Conservation (phyloP, 2,797 vertebrate species). For the Typhlichthys subterraneus region DNA sequence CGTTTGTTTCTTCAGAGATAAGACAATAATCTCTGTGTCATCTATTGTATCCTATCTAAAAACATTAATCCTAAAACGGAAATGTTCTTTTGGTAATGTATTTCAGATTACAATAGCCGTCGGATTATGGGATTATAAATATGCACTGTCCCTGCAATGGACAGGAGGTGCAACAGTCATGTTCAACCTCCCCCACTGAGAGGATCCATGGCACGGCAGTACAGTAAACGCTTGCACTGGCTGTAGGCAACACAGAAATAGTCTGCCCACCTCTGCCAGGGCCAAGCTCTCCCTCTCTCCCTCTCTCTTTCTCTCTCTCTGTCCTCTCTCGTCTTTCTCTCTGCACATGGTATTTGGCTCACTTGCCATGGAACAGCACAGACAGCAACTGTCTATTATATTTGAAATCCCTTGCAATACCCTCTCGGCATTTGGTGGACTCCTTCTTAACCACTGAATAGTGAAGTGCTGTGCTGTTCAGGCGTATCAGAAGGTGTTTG, state of each 20-base stretch:
- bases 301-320: slow-evolving; percentile 59
- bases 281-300: slow-evolving; percentile 57
- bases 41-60: neutral
- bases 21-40: neutral
- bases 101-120: slow-evolving; percentile 41
- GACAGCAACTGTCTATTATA: slow-evolving; percentile 61
- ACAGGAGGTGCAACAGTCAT: slow-evolving; percentile 73
- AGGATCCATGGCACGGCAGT: slow-evolving; percentile 71
- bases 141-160: slow-evolving; percentile 59
- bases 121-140: slow-evolving; percentile 74
- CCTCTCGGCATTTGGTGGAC: slow-evolving; percentile 58
- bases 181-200: slow-evolving; percentile 73
- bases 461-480: slow-evolving; percentile 44
- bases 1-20: neutral
- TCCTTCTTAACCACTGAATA: slow-evolving; percentile 50
- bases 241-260: slow-evolving; percentile 77
- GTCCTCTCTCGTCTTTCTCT: slow-evolving; percentile 60
- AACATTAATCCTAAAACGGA: neutral
- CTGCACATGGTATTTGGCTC: slow-evolving; percentile 68
- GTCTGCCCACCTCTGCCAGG: slow-evolving; percentile 64
- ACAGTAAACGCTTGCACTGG: slow-evolving; percentile 75
- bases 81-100: slow-evolving; percentile 5
- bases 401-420: slow-evolving; percentile 61
- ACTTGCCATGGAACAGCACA: slow-evolving; percentile 53
- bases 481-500: slow-evolving; percentile 37